Evolutionary conservation across 1,140 invertebrate species (phyloP).

Genomic region (Sesamia nonagrioides): DNA sequence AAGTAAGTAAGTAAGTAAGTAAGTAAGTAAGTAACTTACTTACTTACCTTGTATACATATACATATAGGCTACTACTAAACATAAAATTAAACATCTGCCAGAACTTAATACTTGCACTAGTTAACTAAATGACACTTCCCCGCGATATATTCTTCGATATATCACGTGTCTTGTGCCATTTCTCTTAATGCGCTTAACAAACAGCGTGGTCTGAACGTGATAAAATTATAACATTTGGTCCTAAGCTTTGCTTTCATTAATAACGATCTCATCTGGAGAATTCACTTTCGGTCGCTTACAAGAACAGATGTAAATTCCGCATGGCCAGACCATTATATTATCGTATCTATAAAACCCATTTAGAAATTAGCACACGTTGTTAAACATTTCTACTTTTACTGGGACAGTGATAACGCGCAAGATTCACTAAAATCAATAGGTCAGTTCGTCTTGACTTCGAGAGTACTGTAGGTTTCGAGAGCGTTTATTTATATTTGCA

Average conservation of each 20-base stretch:
- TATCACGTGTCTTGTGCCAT: neutral
- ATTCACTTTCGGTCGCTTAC: neutral
- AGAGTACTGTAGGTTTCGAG: slow-evolving; percentile 1
- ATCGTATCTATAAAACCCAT: slow-evolving; percentile 3
- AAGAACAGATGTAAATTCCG: neutral
- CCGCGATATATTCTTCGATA: too few species aligned
- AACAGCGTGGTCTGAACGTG: slow-evolving; percentile 1
- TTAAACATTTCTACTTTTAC: slow-evolving; percentile 7
- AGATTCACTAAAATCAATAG: slow-evolving; percentile 22
- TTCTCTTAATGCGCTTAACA: neutral
- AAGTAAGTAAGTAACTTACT: too few species aligned
- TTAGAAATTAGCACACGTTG: slow-evolving; percentile 23
- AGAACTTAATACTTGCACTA: too few species aligned
- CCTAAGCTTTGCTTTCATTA: neutral
- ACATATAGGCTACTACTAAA: too few species aligned
- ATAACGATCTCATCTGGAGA: too few species aligned
- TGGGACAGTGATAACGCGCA: slow-evolving; percentile 15
- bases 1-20: too few species aligned
- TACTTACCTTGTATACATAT: too few species aligned
- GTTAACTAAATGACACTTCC: too few species aligned
- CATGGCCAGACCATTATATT: neutral
- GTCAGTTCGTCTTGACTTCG: neutral
- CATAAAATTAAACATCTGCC: too few species aligned
- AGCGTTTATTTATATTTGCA: slow-evolving; percentile 8
- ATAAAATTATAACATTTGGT: too few species aligned